Evolutionary conservation across 2,888 invertebrate species (phyloP), one percentile per base, ranked within the genome.

Genomic region (Agrochola lota): DNA sequence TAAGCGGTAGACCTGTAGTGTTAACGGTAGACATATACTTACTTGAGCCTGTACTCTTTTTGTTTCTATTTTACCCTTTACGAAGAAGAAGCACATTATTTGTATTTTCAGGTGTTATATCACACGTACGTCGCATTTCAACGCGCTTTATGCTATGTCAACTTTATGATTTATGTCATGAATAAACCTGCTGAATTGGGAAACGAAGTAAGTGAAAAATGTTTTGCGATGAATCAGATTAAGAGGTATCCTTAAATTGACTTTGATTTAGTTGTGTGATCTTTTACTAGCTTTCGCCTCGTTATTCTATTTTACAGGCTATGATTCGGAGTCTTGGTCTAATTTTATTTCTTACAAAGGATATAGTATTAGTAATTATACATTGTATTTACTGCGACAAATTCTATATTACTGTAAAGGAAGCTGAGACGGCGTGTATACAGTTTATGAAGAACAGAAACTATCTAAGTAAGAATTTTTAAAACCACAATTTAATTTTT

Each of bases 111-210:
- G 77, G 26, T 77, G 0, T 15, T 79, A 26, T 69, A 12, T 70
- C 70, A 30, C 8, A 52, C 30, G 12, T 62, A 60, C 15, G 43
- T 60, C n/a, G 52, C 80, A 69, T 77, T 77, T 69, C 52, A 79
- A 62, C 77, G 77, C 6, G 43, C 60, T 8, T 35, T 77, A 12
- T 77, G 70, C 11, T 79, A 77, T 62, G 77, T 79, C 30, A 77
- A 55, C 43, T 62, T 60, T 20, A 5, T 23, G 7, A 15, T 77
- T 15, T 77, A 79, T 52, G 11, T 52, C 0, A 43, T 49, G 15
- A 69, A n/a, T 5, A 9, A 23, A 30, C 30, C 30, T 20, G 15
- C 20, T 23, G 26, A 26, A 43, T 1, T 60, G 23, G 43, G 43
- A 5, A 46, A 46, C 8, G 52, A 20, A 15, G 77, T 77, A 46